Percentiles rank a stretch among this genome's conserved stretches.
These are phyloP conservation scores for Artemia franciscana DNA, from an alignment of 1,140 invertebrate species.

Conservation along the genomic window DNA sequence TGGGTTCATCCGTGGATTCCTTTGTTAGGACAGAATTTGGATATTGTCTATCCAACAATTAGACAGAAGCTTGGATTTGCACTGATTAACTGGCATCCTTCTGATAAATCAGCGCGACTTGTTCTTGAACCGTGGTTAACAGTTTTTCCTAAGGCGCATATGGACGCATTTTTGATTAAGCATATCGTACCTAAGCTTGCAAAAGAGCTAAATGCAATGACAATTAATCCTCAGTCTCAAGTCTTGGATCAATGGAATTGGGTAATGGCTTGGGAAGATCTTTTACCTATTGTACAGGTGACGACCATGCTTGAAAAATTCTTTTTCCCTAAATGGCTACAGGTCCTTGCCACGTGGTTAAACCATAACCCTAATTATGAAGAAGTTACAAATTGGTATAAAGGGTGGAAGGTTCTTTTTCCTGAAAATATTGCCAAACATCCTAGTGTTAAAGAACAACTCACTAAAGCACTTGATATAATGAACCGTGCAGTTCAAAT, in stretches of 20 bases:
- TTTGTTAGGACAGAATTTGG: conserved; percentile 39
- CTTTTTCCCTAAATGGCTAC: conserved; percentile 72
- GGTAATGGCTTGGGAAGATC: conserved; percentile 62
- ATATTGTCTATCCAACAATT: conserved; percentile 73
- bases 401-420: conserved; percentile 60
- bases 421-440: conserved; percentile 37
- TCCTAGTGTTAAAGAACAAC: conserved; percentile 46
- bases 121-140: conserved; percentile 52
- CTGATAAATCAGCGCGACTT: conserved; percentile 50
- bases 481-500: conserved; percentile 53
- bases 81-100: conserved; percentile 71
- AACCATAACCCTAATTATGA: conserved; percentile 53
- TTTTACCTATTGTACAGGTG: conserved; percentile 43
- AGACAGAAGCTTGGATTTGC: conserved; percentile 71
- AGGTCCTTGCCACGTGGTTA: conserved; percentile 50
- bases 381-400: conserved; percentile 66
- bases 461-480: conserved; percentile 69
- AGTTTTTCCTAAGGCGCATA: conserved; percentile 54
- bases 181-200: conserved; percentile 80
- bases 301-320: conserved; percentile 46
- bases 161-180: conserved; percentile 61
- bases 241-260: conserved; percentile 47
- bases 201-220: conserved; percentile 38
- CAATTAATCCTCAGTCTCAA: conserved; percentile 68
- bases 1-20: conserved; percentile 94